Evolutionary conservation across 2,888 invertebrate species (phyloP).

Genomic region (Agrochola macilenta): DNA sequence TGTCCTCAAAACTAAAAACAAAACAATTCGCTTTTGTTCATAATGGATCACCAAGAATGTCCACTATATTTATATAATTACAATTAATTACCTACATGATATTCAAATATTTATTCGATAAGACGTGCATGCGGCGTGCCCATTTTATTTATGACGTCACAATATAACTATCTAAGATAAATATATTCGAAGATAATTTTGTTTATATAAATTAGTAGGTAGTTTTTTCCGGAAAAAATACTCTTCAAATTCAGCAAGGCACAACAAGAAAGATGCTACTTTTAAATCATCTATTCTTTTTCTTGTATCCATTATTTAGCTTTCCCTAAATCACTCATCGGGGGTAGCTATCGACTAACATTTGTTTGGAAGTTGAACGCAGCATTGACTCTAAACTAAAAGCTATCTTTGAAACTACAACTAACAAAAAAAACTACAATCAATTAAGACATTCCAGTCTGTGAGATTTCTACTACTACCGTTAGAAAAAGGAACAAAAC

Average conservation of each 20-base stretch:
- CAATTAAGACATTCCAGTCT: not conserved
- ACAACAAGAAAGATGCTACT: not conserved
- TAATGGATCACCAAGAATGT: constrained; percentile 12
- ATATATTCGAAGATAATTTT: not conserved
- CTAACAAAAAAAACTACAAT: no score
- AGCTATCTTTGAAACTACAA: no score
- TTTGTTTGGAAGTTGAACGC: not conserved
- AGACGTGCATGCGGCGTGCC: not conserved
- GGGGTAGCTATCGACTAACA: not conserved
- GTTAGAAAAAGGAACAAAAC: not conserved
- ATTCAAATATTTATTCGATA: constrained; percentile 25
- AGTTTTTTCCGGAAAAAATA: no score
- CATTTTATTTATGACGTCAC: constrained; percentile 8
- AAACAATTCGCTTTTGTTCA: not conserved
- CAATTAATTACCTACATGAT: not conserved
- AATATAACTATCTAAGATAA: not conserved
- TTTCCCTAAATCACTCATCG: not conserved
- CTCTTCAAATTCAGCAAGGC: not conserved
- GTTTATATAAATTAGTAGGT: not conserved
- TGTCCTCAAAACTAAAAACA: not conserved
- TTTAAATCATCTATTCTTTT: not conserved
- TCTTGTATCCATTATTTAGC: not conserved
- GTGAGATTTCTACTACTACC: not conserved
- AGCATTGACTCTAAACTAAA: not conserved
- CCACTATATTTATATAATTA: not conserved